Evolutionary conservation across 2,113 vertebrate genomes (phyloP).

Genomic region (Prolemur simus): DNA sequence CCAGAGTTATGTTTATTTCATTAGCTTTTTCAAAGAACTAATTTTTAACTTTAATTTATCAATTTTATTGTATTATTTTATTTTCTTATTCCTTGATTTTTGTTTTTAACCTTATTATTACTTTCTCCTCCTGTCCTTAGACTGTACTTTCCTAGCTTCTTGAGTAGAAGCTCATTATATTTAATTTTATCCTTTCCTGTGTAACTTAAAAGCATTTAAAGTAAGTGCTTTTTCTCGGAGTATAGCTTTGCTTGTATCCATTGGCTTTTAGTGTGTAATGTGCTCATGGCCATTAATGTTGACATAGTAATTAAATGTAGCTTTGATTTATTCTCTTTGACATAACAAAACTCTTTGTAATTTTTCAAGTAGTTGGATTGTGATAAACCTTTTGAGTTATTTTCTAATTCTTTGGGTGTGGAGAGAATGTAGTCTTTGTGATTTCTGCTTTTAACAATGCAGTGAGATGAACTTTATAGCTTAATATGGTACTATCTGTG

Average conservation of each 20-base stretch:
- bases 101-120: neutral
- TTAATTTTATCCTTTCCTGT: conserved; percentile 11
- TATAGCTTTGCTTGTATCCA: neutral
- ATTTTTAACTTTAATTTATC: neutral
- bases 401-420: neutral
- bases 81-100: neutral
- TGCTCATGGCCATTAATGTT: neutral
- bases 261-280: neutral
- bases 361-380: neutral
- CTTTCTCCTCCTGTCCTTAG: neutral
- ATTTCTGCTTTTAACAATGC: neutral
- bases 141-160: neutral
- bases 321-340: neutral
- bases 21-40: neutral
- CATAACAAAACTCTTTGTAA: neutral
- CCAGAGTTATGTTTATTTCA: neutral
- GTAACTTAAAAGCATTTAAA: neutral
- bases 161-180: neutral
- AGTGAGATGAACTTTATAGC: neutral
- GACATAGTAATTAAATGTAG: neutral
- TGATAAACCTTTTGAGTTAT: neutral
- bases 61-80: neutral
- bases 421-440: neutral
- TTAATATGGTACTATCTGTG: neutral
- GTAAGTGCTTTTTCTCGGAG: neutral